Percentiles rank a stretch among this genome's conserved stretches.
Conservation (phyloP, 2,888 invertebrate species). For the Hemistola chrysoprasaria region DNA sequence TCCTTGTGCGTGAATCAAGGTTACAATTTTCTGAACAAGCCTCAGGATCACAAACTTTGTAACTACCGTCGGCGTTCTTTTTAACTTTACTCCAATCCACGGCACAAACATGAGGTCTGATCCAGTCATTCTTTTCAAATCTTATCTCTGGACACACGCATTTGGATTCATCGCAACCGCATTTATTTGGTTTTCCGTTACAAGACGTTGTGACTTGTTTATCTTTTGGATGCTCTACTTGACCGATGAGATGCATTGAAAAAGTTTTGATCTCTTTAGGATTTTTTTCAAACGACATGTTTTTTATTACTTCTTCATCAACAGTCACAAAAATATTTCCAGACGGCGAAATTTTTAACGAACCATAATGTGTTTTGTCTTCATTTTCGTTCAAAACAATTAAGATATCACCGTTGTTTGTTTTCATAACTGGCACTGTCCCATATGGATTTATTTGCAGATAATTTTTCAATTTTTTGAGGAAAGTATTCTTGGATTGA, state of each 20-base stretch:
- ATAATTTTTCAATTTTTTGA: constrained; percentile 47
- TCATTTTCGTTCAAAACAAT: constrained; percentile 39
- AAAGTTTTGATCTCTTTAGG: constrained; percentile 2
- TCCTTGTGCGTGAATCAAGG: background rate
- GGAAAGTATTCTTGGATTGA: constrained; percentile 46
- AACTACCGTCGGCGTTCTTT: constrained; percentile 13
- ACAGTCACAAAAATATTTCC: constrained; percentile 52
- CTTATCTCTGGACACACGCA: constrained; percentile 41
- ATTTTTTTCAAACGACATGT: constrained; percentile 20
- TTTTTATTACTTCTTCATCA: constrained; percentile 37
- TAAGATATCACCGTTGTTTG: constrained; percentile 45
- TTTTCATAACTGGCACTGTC: constrained; percentile 42
- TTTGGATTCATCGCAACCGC: constrained; percentile 37
- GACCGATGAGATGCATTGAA: constrained; percentile 26
- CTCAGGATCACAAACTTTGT: constrained; percentile 17
- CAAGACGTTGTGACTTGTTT: constrained; percentile 46
- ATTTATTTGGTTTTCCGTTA: constrained; percentile 31
- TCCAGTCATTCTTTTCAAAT: background rate
- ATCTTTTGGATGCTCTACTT: constrained; percentile 28
- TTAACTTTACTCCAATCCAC: constrained; percentile 14
- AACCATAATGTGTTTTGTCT: constrained; percentile 36
- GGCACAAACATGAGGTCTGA: constrained; percentile 9
- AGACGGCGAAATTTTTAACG: constrained; percentile 53
- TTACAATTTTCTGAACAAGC: constrained; percentile 11
- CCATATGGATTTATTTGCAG: constrained; percentile 37